Evolutionary conservation across 2,888 invertebrate species (phyloP).

Genomic region (Watsonalla binaria): DNA sequence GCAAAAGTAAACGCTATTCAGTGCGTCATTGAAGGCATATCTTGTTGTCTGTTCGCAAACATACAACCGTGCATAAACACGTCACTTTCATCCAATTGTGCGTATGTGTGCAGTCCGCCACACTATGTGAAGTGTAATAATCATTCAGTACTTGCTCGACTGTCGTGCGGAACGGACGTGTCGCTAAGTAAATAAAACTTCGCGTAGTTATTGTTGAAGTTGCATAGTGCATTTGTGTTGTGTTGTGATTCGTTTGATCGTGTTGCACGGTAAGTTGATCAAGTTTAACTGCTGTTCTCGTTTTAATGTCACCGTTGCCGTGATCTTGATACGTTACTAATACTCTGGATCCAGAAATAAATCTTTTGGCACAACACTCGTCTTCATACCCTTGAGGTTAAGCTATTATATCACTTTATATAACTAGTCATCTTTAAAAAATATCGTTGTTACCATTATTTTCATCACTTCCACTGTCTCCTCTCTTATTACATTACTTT

Average conservation of each 20-base stretch:
- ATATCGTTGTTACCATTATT: too few species aligned
- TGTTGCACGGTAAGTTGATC: constrained; percentile 51
- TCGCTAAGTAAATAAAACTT: constrained; percentile 11
- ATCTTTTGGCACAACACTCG: constrained; percentile 54
- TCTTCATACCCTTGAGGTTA: constrained; percentile 48
- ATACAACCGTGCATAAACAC: constrained; percentile 26
- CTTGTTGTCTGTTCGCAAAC: constrained; percentile 34
- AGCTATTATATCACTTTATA: constrained; percentile 4
- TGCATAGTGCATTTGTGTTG: constrained; percentile 43
- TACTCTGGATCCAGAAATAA: constrained; percentile 54
- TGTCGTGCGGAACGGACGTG: constrained; percentile 37
- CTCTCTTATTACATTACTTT: too few species aligned
- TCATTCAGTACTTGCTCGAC: constrained; percentile 51
- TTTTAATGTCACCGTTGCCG: constrained; percentile 20
- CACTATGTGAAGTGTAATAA: constrained; percentile 41
- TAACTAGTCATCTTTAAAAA: constrained; percentile 3
- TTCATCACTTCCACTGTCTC: too few species aligned
- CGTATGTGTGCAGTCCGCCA: constrained; percentile 30
- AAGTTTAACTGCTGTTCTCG: constrained; percentile 18
- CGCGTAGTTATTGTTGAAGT: constrained; percentile 27
- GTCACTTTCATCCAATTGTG: constrained; percentile 46
- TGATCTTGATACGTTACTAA: constrained; percentile 42
- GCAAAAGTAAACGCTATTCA: constrained; percentile 24
- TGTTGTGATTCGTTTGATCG: constrained; percentile 47
- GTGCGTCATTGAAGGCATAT: constrained; percentile 36